phyloP scores from a whole-genome alignment of 2,888 invertebrate species.

The Leptinotarsa juncta region DNA sequence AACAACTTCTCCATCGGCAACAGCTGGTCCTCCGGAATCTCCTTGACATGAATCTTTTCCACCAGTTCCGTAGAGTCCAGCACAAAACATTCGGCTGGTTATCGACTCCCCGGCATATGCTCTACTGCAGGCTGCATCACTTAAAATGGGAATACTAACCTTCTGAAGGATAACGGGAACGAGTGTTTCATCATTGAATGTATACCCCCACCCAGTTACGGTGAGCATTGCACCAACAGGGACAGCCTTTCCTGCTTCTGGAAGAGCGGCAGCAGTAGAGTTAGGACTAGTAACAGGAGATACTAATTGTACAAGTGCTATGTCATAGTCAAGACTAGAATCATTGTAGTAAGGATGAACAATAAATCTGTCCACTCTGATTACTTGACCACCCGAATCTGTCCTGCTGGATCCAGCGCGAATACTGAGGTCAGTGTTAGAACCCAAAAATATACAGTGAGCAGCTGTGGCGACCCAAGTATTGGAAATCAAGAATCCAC shows the following conservation, averaged over 20 bases:
- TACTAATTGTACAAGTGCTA: conserved; percentile 33
- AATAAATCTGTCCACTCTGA: conserved; percentile 26
- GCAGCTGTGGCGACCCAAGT: conserved; percentile 29
- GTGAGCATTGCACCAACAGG: conserved; percentile 26
- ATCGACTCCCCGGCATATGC: not conserved
- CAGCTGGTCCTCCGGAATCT: conserved; percentile 54
- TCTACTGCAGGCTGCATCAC: conserved; percentile 2
- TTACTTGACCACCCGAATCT: conserved; percentile 33
- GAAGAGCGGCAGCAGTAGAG: conserved; percentile 19
- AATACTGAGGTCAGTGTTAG: not conserved
- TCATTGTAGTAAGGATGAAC: conserved; percentile 32
- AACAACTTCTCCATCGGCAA: conserved; percentile 41
- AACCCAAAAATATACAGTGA: conserved; percentile 15
- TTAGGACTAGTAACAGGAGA: conserved; percentile 1
- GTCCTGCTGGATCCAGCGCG: conserved; percentile 23
- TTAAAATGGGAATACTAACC: conserved; percentile 9
- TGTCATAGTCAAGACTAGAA: conserved; percentile 32
- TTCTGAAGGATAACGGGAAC: conserved; percentile 1
- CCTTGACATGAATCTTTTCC: conserved; percentile 63
- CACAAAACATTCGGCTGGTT: conserved; percentile 68
- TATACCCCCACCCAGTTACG: conserved; percentile 28
- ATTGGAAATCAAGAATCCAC: conserved; percentile 25
- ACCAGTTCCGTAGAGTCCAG: conserved; percentile 66
- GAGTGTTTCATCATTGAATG: not conserved
- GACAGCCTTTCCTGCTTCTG: conserved; percentile 18